Conservation (phyloP, 2,113 vertebrate species). For the Crotalus viridis region DNA sequence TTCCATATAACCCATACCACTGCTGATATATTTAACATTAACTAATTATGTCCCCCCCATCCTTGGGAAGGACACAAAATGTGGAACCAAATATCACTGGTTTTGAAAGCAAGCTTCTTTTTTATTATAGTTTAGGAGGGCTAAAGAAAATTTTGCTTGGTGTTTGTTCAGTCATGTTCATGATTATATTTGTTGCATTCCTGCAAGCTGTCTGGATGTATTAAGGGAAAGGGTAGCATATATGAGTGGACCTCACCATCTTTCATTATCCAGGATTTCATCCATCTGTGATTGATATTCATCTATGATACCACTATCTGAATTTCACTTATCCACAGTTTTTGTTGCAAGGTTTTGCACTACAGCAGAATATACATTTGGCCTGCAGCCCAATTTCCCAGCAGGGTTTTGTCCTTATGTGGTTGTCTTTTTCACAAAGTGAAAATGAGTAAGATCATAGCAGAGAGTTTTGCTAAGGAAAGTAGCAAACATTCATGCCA, state of each 20-base stretch:
- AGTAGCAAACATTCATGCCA: neutral
- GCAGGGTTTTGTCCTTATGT: neutral
- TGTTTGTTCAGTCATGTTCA: neutral
- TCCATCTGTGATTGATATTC: neutral
- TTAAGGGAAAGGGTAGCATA: neutral
- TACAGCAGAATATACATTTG: neutral
- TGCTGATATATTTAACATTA: neutral
- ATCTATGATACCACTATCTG: neutral
- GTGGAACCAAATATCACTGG: neutral
- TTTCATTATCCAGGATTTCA: neutral
- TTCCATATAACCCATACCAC: neutral
- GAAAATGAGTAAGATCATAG: neutral
- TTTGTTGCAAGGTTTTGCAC: neutral
- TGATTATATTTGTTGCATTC: neutral
- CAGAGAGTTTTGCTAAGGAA: neutral
- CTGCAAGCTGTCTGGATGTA: neutral
- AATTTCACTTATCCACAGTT: neutral
- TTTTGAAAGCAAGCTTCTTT: neutral
- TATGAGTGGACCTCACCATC: neutral
- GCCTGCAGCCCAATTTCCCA: neutral
- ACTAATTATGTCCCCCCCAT: neutral
- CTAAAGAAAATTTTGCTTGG: neutral
- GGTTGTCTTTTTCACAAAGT: neutral
- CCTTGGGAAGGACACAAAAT: neutral
- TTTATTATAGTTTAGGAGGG: neutral